phyloP scores from a whole-genome alignment of 92 coral and sea anemone genomes.

The Porites evermanni region DNA sequence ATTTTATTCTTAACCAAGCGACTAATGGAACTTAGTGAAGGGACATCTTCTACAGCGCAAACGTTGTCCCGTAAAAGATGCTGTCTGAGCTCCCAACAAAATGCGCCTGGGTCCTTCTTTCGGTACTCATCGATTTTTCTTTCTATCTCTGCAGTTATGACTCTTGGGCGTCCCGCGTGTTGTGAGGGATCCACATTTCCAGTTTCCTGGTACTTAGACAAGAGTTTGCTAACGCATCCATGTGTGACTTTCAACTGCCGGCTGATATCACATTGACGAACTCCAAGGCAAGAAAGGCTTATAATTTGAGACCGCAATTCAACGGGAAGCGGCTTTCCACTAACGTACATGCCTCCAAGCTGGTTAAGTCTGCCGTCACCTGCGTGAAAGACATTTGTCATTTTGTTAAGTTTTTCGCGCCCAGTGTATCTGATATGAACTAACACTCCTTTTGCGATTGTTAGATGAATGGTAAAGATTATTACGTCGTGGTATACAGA shows the following conservation, averaged over 20 bases:
- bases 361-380: slow-evolving; percentile 75
- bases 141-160: slow-evolving; percentile 86
- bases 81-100: slow-evolving; percentile 91
- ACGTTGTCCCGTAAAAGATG: slow-evolving; percentile 78
- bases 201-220: slow-evolving; percentile 82
- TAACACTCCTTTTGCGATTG: too few relatives aligned
- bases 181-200: slow-evolving; percentile 82
- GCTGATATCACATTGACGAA: slow-evolving; percentile 94
- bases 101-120: slow-evolving; percentile 81
- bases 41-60: slow-evolving; percentile 69
- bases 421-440: too few relatives aligned
- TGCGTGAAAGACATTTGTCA: neutral
- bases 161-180: slow-evolving; percentile 87
- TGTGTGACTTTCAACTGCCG: slow-evolving; percentile 86
- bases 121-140: slow-evolving; percentile 80
- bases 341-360: slow-evolving; percentile 87
- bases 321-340: slow-evolving; percentile 84
- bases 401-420: too few relatives aligned
- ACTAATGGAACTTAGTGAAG: slow-evolving; percentile 90
- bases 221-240: slow-evolving; percentile 91
- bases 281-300: slow-evolving; percentile 82
- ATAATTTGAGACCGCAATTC: slow-evolving; percentile 82
- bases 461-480: too few relatives aligned
- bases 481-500: neutral
- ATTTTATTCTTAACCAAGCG: slow-evolving; percentile 83